These are phyloP conservation scores for Tetrax tetrax DNA, from an alignment of 2,113 vertebrate species.

Conservation along the genomic window DNA sequence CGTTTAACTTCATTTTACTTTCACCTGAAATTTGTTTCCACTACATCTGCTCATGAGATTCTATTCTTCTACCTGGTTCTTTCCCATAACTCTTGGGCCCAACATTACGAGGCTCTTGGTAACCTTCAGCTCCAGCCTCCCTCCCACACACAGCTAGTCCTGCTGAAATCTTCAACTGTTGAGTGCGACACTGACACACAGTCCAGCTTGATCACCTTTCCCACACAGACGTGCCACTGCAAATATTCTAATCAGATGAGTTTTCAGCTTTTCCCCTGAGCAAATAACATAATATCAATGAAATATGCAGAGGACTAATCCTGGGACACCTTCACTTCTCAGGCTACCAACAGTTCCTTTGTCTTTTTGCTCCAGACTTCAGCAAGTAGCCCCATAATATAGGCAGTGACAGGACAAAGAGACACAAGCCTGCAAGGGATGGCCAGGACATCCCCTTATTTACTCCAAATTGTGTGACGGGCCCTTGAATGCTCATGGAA, in stretches of 20 bases:
- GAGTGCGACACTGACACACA: background rate
- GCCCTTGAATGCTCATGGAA: background rate
- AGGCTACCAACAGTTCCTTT: background rate
- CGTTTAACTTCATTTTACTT: background rate
- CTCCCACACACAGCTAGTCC: background rate
- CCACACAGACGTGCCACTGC: background rate
- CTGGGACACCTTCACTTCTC: background rate
- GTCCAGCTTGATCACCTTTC: background rate
- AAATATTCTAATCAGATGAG: background rate
- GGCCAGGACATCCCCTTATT: background rate
- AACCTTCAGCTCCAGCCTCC: background rate
- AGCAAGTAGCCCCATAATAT: background rate
- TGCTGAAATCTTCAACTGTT: background rate
- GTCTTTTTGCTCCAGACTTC: background rate
- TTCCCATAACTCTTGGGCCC: background rate
- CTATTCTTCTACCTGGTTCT: background rate
- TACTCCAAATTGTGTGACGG: background rate
- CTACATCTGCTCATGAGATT: background rate
- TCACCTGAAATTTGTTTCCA: background rate
- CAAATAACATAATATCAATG: background rate
- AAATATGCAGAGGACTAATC: background rate
- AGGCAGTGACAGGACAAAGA: background rate
- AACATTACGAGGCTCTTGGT: background rate
- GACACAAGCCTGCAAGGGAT: background rate
- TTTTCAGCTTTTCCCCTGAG: background rate